Conservation (phyloP, 2,888 invertebrate species). For the Lochmaea crataegi region DNA sequence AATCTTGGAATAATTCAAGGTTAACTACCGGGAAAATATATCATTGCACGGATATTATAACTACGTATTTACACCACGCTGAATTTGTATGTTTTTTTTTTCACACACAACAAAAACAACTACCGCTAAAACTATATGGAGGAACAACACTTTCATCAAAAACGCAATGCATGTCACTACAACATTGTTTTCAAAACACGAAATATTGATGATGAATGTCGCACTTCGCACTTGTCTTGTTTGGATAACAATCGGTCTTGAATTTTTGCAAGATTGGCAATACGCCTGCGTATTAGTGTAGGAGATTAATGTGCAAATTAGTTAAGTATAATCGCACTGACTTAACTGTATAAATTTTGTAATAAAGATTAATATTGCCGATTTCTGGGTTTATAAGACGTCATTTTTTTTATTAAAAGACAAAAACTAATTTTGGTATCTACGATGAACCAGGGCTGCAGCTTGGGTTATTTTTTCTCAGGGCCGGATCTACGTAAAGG, state of each 20-base stretch:
- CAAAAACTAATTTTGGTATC: too few relatives aligned
- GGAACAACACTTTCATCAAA: slow-evolving; percentile 39
- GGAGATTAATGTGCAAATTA: slow-evolving; percentile 5
- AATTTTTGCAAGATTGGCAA: slow-evolving; percentile 47
- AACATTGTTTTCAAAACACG: slow-evolving; percentile 48
- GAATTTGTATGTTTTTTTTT: slow-evolving; percentile 37
- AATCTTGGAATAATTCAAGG: slow-evolving; percentile 54
- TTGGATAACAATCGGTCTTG: slow-evolving; percentile 52
- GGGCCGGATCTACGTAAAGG: too few relatives aligned
- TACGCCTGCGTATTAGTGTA: slow-evolving; percentile 52
- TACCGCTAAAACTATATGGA: slow-evolving; percentile 36
- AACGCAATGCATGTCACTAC: slow-evolving; percentile 46
- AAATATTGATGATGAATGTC: slow-evolving; percentile 47
- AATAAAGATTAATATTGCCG: neutral
- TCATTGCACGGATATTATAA: slow-evolving; percentile 40
- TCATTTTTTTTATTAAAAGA: too few relatives aligned
- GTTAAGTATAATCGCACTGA: neutral
- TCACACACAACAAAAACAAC: slow-evolving; percentile 47
- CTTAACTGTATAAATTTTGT: neutral
- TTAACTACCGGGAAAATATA: slow-evolving; percentile 53
- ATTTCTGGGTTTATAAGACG: too few relatives aligned
- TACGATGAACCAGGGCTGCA: too few relatives aligned
- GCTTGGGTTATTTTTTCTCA: too few relatives aligned
- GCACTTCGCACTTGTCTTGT: slow-evolving; percentile 64
- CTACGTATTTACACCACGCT: slow-evolving; percentile 48